Conservation (phyloP, 2,888 invertebrate genomes). For the Micoletzkya japonica region DNA sequence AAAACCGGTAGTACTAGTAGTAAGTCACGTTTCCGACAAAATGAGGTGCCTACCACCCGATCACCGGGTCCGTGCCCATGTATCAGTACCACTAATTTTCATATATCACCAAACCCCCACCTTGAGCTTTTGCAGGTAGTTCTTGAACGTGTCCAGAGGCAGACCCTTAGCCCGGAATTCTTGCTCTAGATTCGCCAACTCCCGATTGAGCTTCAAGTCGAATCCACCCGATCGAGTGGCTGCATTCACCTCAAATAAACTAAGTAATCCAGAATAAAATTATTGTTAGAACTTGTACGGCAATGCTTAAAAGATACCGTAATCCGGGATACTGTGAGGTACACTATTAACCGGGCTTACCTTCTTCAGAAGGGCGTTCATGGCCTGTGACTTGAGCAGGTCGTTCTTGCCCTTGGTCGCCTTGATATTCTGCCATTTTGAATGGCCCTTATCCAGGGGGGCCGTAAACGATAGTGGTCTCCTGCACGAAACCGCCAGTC, state of each 20-base stretch:
- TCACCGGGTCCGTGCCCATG: too few species aligned
- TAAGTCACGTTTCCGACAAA: too few species aligned
- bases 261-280: background rate
- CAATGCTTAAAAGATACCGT: background rate
- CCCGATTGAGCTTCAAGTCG: constrained; percentile 54
- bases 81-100: too few species aligned
- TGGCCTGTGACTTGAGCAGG: constrained; percentile 46
- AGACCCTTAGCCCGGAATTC: constrained; percentile 52
- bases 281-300: background rate
- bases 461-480: background rate
- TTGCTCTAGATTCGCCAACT: constrained; percentile 49
- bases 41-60: too few species aligned
- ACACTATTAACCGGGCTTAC: constrained; percentile 23
- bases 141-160: constrained; percentile 56
- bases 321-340: background rate
- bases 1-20: too few species aligned
- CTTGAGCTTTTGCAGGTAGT: constrained; percentile 49
- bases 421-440: constrained; percentile 62
- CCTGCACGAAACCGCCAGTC: background rate
- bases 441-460: constrained; percentile 54
- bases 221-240: constrained; percentile 50
- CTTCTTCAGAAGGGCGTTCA: constrained; percentile 45
- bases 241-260: constrained; percentile 36
- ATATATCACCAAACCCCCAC: too few species aligned
- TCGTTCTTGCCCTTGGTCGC: constrained; percentile 59